Evolutionary conservation across 2,113 vertebrate genomes (phyloP).

Genomic region (Pedetes capensis): DNA sequence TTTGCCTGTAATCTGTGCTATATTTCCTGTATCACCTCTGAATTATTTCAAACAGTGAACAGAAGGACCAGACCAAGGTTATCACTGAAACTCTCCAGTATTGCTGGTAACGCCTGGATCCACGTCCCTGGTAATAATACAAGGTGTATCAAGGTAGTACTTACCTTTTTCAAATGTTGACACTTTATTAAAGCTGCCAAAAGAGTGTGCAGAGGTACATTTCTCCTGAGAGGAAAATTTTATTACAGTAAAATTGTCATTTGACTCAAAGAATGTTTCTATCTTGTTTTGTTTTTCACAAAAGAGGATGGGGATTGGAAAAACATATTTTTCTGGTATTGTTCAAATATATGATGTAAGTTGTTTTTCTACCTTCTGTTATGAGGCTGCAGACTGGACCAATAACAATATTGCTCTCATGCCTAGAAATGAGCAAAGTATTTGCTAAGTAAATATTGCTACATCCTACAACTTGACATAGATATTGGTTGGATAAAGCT

Average conservation of each 20-base stretch:
- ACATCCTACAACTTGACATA: background rate
- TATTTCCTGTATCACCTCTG: too few relatives aligned
- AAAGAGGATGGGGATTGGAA: background rate
- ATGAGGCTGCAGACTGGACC: background rate
- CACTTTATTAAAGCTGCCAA: background rate
- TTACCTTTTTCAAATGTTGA: background rate
- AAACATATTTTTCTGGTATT: background rate
- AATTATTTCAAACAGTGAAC: too few relatives aligned
- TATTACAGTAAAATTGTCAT: background rate
- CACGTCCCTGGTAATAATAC: too few relatives aligned
- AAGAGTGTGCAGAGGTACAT: background rate
- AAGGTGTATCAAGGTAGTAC: background rate
- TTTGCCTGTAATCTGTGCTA: too few relatives aligned
- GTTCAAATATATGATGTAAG: background rate
- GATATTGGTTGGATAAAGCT: background rate
- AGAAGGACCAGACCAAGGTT: too few relatives aligned
- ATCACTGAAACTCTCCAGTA: too few relatives aligned
- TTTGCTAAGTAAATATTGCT: background rate
- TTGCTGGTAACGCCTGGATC: too few relatives aligned
- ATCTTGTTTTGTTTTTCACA: background rate
- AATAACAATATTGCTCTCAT: background rate
- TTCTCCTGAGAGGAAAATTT: background rate
- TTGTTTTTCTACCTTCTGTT: background rate
- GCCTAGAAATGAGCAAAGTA: background rate
- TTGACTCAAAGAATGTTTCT: background rate